Base-by-base conservation (phyloP, 2,113 vertebrate genomes). In the Sinosuthora webbiana region DNA sequence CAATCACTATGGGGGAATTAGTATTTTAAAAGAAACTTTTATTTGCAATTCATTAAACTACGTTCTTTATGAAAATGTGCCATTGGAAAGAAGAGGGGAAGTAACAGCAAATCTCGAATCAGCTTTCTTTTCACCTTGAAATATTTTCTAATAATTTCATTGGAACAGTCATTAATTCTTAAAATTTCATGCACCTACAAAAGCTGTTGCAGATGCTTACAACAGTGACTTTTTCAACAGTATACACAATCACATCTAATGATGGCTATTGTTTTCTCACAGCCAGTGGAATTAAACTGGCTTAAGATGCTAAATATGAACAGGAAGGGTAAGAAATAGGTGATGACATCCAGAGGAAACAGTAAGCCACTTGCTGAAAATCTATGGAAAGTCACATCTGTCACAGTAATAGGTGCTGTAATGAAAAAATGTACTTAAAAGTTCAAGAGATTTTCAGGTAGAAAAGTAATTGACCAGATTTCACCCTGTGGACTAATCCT, bases 391-490 rank as follows among this genome's bases (percentile, higher is more conserved):
- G 79, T 83, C 47, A 47, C 68, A 85, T 55, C 55, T 11, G 1
- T 67, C 45, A 83, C 31, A 85, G 30, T 76, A 91, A 77, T 47
- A 83, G 45, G 44, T 78, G 27, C 30, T 78, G 22, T 80, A 88
- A 91, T 78, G 74, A 87, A 92, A 92, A 88, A 83, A 90, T 13
- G 55, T 8, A 89, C 90, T 95, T 81, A 93, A 24, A 64, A 77
- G 59, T 80, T 93, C 90, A 93, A 93, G 83, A 74, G 85, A 82
- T 93, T 94, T 93, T 75, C 86, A 89, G 59, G 69, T 68, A 83
- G 83, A 60, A 90, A 93, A 86, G 87, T 81, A 95, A 94, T 45
- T 86, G 44, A 81, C 28, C 56, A 71, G 92, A 96, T 89, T 96
- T 90, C 60, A 71, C 47, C 39, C 44, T 67, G 50, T 33, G 86